phyloP scores from a whole-genome alignment of 2,888 invertebrate species.

The Petrophora chlorosata region DNA sequence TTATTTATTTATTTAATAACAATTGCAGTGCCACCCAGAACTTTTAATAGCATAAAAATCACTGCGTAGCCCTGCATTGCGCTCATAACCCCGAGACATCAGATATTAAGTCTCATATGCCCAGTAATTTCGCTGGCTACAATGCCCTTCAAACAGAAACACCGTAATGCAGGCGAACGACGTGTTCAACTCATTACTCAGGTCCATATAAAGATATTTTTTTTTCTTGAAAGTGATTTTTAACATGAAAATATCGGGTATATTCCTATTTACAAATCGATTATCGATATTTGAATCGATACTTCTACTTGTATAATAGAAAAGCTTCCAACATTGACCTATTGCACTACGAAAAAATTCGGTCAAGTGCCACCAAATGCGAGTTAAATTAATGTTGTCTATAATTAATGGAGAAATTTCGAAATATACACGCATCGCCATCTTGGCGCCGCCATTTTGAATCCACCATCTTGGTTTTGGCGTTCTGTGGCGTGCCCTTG shows the following conservation, averaged over 20 bases:
- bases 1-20: no score
- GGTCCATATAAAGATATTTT: no score
- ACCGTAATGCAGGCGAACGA: no score
- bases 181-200: no score
- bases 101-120: no score
- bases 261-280: neutral
- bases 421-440: slow-evolving; percentile 19
- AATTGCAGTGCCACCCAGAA: no score
- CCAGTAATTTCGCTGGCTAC: no score
- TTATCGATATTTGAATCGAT: neutral
- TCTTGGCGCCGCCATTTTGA: no score
- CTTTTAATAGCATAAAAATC: no score
- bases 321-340: neutral
- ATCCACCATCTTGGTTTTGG: neutral
- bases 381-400: slow-evolving; percentile 15
- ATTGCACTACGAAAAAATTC: slow-evolving; percentile 9
- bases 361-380: slow-evolving; percentile 15
- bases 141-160: no score
- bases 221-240: neutral
- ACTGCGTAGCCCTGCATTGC: no score
- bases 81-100: no score
- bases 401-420: slow-evolving; percentile 26
- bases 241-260: neutral
- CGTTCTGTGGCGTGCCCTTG: neutral
- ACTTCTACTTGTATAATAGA: neutral